Conservation (phyloP, 1,140 invertebrate species). For the Penaeus vannamei region DNA sequence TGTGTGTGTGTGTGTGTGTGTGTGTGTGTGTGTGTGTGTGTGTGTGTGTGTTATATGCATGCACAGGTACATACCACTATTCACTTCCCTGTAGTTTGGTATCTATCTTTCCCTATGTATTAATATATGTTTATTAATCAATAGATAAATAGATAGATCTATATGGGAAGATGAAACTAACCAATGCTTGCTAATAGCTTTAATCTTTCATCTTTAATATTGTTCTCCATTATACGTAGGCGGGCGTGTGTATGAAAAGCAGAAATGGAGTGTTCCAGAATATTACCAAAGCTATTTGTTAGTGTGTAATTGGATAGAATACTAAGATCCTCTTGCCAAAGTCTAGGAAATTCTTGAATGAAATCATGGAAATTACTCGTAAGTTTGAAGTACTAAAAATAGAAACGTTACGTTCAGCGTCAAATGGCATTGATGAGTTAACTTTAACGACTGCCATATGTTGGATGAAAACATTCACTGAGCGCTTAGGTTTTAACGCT, state of each 20-base stretch:
- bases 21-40: too few relatives aligned
- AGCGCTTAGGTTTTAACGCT: too few relatives aligned
- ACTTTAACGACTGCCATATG: too few relatives aligned
- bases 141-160: background rate
- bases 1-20: too few relatives aligned
- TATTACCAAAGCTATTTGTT: background rate
- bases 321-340: background rate
- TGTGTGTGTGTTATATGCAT: too few relatives aligned
- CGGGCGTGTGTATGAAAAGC: background rate
- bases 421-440: background rate
- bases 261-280: background rate
- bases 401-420: background rate
- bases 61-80: too few relatives aligned
- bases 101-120: too few relatives aligned
- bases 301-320: background rate
- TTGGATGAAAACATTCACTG: too few relatives aligned
- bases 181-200: too few relatives aligned
- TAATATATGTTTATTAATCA: background rate
- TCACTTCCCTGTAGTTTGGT: too few relatives aligned
- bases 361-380: background rate
- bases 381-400: background rate
- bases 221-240: background rate
- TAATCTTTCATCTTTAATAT: background rate
- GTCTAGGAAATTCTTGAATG: background rate
- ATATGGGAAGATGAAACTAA: background rate